Evolutionary conservation across 2,888 invertebrate genomes (phyloP).

Genomic region (Diaphora mendica): DNA sequence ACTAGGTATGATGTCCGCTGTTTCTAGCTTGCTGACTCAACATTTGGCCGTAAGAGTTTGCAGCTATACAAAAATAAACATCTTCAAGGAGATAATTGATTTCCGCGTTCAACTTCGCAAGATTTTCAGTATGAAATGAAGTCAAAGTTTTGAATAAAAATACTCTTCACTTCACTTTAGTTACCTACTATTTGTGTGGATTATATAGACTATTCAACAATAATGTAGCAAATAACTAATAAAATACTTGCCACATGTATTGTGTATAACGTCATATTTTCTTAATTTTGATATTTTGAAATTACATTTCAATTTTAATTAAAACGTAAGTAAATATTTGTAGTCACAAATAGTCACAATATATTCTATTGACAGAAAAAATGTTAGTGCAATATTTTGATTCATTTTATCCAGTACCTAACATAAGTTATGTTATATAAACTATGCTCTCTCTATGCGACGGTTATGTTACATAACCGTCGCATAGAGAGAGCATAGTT

Average conservation of each 20-base stretch:
- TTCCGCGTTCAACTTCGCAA: slow-evolving; percentile 43
- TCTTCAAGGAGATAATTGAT: slow-evolving; percentile 60
- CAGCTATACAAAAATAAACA: slow-evolving; percentile 55
- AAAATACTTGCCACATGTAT: background rate
- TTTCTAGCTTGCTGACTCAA: slow-evolving; percentile 52
- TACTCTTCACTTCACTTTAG: too few species aligned
- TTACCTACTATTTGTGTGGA: too few species aligned
- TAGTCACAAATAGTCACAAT: too few species aligned
- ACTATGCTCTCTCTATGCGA: too few species aligned
- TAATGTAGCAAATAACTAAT: background rate
- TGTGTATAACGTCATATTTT: background rate
- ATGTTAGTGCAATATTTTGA: background rate
- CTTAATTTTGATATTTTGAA: background rate
- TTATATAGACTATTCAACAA: background rate
- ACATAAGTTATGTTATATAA: too few species aligned
- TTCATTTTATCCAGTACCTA: background rate
- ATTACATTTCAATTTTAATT: background rate
- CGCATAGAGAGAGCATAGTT: background rate
- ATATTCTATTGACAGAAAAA: background rate
- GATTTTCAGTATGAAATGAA: background rate
- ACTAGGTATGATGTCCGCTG: slow-evolving; percentile 54
- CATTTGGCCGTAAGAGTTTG: slow-evolving; percentile 44
- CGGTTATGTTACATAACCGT: too few species aligned
- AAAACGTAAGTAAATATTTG: background rate
- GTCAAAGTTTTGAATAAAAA: background rate